Base-by-base conservation (phyloP, 2,113 vertebrate genomes). In the Sylvilagus bachmani region DNA sequence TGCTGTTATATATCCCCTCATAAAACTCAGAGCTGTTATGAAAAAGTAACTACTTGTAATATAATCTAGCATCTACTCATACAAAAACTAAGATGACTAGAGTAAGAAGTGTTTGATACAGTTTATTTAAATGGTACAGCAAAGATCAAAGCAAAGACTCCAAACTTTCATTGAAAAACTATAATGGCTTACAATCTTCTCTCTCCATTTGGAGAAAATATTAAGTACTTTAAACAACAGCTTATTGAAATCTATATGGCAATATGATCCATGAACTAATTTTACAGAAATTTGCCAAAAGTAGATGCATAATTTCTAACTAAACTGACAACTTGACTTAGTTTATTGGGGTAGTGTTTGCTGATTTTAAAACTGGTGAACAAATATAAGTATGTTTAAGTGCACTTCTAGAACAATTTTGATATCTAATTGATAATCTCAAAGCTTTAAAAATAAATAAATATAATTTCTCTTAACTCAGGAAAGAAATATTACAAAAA, bases 171-270 rank as follows among this genome's bases (percentile, higher is more conserved):
- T 2, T 51, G 51, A 81, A 73, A 90, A 67, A 13, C 49, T 13
- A 86, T 79, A 69, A 75, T 10, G 61, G 17, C 16, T 91, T 93
- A 55, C 7, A 6, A 3, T 27, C 86, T 90, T 91, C 49, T 75
- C 71, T 74, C 61, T 73, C 38, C 27, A 36, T 87, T 91, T 73
- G 24, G 38, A 83, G 3, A 88, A 83, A 44, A 44, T 70, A 80
- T 61, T 44, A 90, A 96, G 70, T 66, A 22, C 2, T 80, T 93
- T 83, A 36, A 73, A 82, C 64, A 78, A 86, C 91, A 96, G 64
- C 6, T 22, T 80, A 21, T 53, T 86, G 12, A 79, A 90, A 87
- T 22, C 31, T 9, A 70, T 83, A 77, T 53, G 91, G 21, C 27
- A 29, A 86, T 16, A 83, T 89, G 61, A 89, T 53, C 83, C 55